Percentiles rank a stretch among this genome's conserved stretches.
Evolutionary conservation across 1,140 invertebrate species (phyloP).

Genomic region (Orchesella cincta): DNA sequence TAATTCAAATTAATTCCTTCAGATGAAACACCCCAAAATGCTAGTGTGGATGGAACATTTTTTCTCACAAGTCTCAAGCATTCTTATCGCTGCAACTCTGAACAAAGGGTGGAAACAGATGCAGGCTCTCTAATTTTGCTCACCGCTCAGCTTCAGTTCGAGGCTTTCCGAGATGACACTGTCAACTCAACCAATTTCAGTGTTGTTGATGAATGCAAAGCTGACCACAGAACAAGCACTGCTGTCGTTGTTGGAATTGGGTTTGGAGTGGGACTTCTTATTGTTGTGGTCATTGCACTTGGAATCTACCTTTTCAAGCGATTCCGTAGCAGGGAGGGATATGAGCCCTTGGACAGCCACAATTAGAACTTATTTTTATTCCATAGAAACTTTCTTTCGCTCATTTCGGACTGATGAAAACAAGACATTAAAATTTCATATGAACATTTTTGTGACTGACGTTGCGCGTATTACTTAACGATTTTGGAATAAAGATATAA

Average conservation of each 20-base stretch:
- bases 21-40: not conserved
- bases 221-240: not conserved
- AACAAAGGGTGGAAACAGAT: not conserved
- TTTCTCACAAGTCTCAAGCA: not conserved
- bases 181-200: not conserved
- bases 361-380: not conserved
- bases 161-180: not conserved
- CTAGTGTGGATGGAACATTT: not conserved
- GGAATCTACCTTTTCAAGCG: conserved; percentile 9
- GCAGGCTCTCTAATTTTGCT: not conserved
- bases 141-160: not conserved
- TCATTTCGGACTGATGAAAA: not conserved
- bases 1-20: too few species aligned
- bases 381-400: conserved; percentile 15
- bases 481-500: not conserved
- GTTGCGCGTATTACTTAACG: not conserved
- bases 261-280: not conserved
- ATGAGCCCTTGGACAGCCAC: not conserved
- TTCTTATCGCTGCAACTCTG: not conserved
- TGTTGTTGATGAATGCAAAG: not conserved
- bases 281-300: not conserved
- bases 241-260: not conserved
- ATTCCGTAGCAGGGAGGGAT: not conserved
- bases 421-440: not conserved
- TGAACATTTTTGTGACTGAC: not conserved